Percentiles rank a stretch among this genome's conserved stretches.
Conservation (phyloP, 2,888 invertebrate species). For the Euspilapteryx auroguttella region DNA sequence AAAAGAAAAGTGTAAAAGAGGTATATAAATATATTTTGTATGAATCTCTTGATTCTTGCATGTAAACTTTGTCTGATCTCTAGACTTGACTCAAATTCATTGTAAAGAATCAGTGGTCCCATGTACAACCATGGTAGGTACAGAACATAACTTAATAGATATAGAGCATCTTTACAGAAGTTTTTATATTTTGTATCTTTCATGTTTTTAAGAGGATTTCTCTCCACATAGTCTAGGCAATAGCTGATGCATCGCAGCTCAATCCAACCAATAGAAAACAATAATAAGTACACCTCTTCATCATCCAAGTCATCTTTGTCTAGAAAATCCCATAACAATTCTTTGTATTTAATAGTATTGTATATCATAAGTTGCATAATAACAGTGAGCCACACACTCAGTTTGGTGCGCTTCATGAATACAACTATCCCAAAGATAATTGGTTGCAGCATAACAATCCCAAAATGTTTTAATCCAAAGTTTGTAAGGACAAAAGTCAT, state of each 20-base stretch:
- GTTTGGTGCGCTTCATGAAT: constrained; percentile 41
- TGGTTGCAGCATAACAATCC: constrained; percentile 59
- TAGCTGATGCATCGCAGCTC: constrained; percentile 77
- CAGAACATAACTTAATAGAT: constrained; percentile 73
- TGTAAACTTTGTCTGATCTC: constrained; percentile 15
- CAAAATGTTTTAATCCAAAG: constrained; percentile 48
- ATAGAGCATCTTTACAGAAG: constrained; percentile 17
- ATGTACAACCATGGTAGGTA: constrained; percentile 82
- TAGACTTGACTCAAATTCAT: constrained; percentile 64
- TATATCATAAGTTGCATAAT: constrained; percentile 44
- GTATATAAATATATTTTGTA: constrained; percentile 55
- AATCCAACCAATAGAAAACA: constrained; percentile 68
- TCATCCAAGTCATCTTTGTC: constrained; percentile 38
- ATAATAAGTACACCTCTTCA: constrained; percentile 55
- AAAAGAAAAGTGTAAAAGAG: constrained; percentile 69
- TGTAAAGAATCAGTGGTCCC: constrained; percentile 83
- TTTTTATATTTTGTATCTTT: constrained; percentile 3
- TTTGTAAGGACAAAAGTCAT: constrained; percentile 37
- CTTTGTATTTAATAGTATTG: constrained; percentile 46
- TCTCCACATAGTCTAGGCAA: constrained; percentile 60
- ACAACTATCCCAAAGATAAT: constrained; percentile 43
- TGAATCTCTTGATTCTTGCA: constrained; percentile 34
- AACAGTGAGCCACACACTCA: constrained; percentile 59
- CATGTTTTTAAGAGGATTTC: constrained; percentile 12
- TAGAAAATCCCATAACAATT: constrained; percentile 45